These are phyloP conservation scores for Todiramphus chloris DNA, from an alignment of 2,113 vertebrate species.

Conservation along the genomic window DNA sequence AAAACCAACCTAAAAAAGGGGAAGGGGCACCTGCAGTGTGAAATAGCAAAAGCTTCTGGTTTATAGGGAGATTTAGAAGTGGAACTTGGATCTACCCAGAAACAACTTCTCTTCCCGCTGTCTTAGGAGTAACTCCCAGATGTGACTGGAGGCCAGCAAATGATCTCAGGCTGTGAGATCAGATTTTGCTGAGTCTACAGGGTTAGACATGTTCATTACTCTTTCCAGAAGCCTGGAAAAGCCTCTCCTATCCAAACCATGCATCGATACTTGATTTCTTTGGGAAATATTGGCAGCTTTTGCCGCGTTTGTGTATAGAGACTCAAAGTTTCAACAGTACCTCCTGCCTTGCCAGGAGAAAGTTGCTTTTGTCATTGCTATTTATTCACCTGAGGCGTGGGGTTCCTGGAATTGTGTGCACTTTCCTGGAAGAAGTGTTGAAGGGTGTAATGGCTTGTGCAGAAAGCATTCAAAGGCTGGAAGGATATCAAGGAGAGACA, in stretches of 20 bases:
- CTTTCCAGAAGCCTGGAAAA: neutral
- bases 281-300: neutral
- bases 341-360: neutral
- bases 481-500: neutral
- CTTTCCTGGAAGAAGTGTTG: slow-evolving; percentile 35
- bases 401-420: slow-evolving; percentile 25
- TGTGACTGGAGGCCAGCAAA: slow-evolving; percentile 16
- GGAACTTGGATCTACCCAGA: slow-evolving; percentile 4
- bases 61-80: neutral
- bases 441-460: slow-evolving; percentile 4
- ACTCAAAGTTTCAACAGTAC: neutral
- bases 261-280: slow-evolving; percentile 5
- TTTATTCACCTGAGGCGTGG: slow-evolving; percentile 28
- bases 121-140: neutral
- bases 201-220: neutral
- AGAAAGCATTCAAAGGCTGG: neutral
- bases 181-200: slow-evolving; percentile 51
- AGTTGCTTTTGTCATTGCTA: neutral
- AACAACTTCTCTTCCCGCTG: neutral
- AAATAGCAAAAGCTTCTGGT: neutral
- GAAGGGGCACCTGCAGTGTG: slow-evolving; percentile 22
- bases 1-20: neutral
- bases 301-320: neutral
- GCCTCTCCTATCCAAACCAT: neutral
- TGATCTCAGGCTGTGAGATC: slow-evolving; percentile 60